Conservation (phyloP, 2,797 vertebrate genomes). For the Eptatretus atami region DNA sequence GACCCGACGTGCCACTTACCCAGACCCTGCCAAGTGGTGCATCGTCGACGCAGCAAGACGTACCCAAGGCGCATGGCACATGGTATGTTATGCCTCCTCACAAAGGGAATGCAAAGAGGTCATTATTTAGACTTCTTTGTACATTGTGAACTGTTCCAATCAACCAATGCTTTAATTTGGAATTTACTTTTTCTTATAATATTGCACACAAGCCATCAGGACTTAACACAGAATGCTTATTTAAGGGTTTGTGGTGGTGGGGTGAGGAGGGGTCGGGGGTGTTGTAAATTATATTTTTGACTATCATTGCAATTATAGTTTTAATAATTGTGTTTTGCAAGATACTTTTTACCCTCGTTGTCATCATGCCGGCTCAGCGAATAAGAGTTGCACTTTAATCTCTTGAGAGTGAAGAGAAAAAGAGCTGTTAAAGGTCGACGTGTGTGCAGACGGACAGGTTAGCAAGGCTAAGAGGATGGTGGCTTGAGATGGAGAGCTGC, state of each 20-base stretch:
- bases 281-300: no score
- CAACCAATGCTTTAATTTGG: background rate
- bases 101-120: conserved; percentile 14
- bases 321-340: background rate
- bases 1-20: conserved; percentile 28
- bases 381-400: background rate
- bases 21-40: conserved; percentile 26
- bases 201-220: no score
- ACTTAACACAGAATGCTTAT: no score
- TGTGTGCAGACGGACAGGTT: no score
- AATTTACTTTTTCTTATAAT: background rate
- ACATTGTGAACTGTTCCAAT: background rate
- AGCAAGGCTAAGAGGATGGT: no score
- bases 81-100: conserved; percentile 12
- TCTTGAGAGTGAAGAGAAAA: background rate
- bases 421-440: background rate
- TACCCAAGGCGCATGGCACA: conserved; percentile 30
- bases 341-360: background rate
- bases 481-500: no score
- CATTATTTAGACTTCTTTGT: background rate
- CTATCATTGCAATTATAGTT: no score
- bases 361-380: background rate
- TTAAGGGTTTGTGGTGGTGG: no score
- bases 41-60: conserved; percentile 36
- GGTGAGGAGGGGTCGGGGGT: no score